Conservation (phyloP, 2,797 vertebrate species). For the Eremophila alpestris region DNA sequence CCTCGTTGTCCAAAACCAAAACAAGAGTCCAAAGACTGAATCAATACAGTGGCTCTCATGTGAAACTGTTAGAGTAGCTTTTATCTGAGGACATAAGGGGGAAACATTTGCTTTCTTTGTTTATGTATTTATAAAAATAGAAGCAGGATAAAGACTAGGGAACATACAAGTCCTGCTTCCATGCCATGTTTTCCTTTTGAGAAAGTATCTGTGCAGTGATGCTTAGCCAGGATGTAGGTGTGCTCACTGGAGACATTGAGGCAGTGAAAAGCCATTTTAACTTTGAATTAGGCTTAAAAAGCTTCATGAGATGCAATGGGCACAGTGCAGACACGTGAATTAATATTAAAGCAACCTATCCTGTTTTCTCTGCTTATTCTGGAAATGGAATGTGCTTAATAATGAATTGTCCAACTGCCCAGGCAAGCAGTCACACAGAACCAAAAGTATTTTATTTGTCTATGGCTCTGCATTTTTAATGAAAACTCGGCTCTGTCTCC, state of each 20-base stretch:
- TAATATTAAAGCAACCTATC: not conserved
- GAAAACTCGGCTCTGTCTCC: not conserved
- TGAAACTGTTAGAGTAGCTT: not conserved
- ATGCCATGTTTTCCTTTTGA: not conserved
- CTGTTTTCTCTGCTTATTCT: conserved; percentile 21
- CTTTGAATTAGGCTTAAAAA: not conserved
- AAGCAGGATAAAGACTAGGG: not conserved
- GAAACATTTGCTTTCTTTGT: not conserved
- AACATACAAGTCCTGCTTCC: not conserved
- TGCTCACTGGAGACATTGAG: not conserved
- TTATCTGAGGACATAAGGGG: not conserved
- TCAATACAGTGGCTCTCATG: not conserved
- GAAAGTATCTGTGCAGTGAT: not conserved
- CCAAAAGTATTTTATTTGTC: conserved; percentile 35
- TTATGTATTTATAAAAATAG: not conserved
- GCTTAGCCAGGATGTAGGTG: not conserved
- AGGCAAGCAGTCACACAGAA: not conserved
- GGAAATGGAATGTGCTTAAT: not conserved
- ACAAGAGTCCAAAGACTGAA: not conserved
- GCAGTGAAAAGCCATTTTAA: not conserved
- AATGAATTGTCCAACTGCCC: conserved; percentile 38
- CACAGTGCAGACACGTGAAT: not conserved
- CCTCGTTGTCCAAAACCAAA: not conserved
- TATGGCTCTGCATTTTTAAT: conserved; percentile 46
- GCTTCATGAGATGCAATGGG: not conserved